Evolutionary conservation across 2,888 invertebrate genomes (phyloP), one percentile per base, ranked within the genome.

Genomic region (Temnothorax ravouxi): DNA sequence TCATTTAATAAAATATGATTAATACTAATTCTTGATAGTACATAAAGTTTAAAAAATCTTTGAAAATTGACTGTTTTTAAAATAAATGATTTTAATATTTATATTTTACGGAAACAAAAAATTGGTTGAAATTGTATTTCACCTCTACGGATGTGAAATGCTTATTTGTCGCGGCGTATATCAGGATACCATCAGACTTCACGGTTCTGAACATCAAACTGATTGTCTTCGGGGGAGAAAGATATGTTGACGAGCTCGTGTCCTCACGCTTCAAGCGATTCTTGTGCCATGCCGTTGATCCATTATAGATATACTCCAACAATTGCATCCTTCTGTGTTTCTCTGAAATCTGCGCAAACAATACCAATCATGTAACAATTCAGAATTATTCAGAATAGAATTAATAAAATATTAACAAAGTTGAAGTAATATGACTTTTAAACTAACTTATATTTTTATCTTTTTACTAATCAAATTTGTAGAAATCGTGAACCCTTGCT

Each of bases 271-370:
- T 93, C 3, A 88, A 77, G 1, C 93, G 90, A 59, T 92, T 92
- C 54, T 92, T 91, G 25, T 95, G 95, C 98, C 98, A 98, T 5
- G 96, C 95, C 1, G 97, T 97, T 79, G 96, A 96, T 3, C 97
- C 97, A 47, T 96, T 96, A 92, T 98, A 98, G 44, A 98, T 96
- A 76, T 96, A 96, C 88, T 98, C 98, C 66, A 99, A 95, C 8
- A 98, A 95, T 93, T 98, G 98, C 97, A 98, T 98, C 92, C 99
- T 95, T 86, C 97, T 96, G 94, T 98, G 98, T 91, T 97, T 97
- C 92, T 98, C 98, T 0, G 98, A 97, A 88, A 98, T 96, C 86
- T 96, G 94, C 87, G 15, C 3, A 5, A 72, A 52, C 34, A 75
- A 75, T 9, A 52, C 6, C 34, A 83, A 25, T 44, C 5, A 34